Evolutionary conservation across 2,888 invertebrate genomes (phyloP), one percentile per base, ranked within the genome.

Genomic region (Camptogramma bilineatum): DNA sequence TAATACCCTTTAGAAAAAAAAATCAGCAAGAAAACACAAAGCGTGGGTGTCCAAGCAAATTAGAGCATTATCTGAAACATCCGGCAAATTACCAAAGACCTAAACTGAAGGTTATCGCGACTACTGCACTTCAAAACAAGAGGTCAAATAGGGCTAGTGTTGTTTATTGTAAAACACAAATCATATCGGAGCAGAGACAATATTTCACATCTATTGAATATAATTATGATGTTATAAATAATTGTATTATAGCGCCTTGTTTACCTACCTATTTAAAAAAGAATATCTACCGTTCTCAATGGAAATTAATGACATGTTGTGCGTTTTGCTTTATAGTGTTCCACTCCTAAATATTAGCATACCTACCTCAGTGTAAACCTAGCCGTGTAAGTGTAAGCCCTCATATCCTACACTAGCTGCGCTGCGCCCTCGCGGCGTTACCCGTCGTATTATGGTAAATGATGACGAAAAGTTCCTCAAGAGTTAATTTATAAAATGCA

Each of bases 31-130:
- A 44, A 17, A 13, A 19, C 53, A 39, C 74, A 56, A 57, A 67
- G 17, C 39, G 79, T 79, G 77, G 76, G 76, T 80, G 78, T 75
- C 73, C 74, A 69, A 68, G 75, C 78, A 79, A 81, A 78, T 81
- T 78, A 77, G 70, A 77, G 71, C 75, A 68, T 77, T 83, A 85
- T 82, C 80, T 76, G 64, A 74, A 75, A 86, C 86, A 88, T 89
- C 88, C 89, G 88, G 87, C 85, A 87, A 89, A 88, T 88, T 85
- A 81, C 81, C 81, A 78, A 85, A 85, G 84, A 75, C 81, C 69
- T 75, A 77, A 81, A 84, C 75, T 76, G 70, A 68, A 74, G 72
- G 77, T 88, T 89, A 87, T 90, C 90, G 85, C 78, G 84, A 81
- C 67, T 69, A 67, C 74, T 68, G 68, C 73, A 71, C 77, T 78